These are phyloP conservation scores for Trichopria drosophilae DNA, from an alignment of 2,888 invertebrate genomes.

Conservation along the genomic window DNA sequence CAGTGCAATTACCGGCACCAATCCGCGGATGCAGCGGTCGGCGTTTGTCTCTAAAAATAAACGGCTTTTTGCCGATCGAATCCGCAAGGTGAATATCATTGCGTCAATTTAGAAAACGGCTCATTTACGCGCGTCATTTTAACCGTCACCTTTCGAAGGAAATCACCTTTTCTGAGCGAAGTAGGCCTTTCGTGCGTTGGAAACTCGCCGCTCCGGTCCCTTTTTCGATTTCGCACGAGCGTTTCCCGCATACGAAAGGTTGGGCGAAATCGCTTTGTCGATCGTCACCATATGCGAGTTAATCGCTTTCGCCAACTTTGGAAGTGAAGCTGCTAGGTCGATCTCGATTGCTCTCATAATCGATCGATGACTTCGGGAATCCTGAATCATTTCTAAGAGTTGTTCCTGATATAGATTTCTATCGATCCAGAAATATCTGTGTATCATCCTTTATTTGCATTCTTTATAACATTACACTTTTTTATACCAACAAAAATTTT, in stretches of 20 bases:
- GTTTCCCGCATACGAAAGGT: too few species aligned
- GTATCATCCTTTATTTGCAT: too few species aligned
- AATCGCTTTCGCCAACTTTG: constrained; percentile 33
- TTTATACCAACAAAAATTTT: too few species aligned
- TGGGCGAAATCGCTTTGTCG: constrained; percentile 43
- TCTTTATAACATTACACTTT: too few species aligned
- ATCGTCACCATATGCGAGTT: constrained; percentile 35
- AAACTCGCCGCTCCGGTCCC: constrained; percentile 34
- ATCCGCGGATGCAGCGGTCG: too few species aligned
- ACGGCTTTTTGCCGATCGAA: too few species aligned
- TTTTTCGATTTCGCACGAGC: too few species aligned
- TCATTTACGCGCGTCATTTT: constrained; percentile 26
- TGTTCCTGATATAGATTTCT: not conserved
- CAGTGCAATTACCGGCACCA: too few species aligned
- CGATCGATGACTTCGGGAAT: constrained; percentile 11
- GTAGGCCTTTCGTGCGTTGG: constrained; percentile 35
- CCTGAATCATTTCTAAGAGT: constrained; percentile 9
- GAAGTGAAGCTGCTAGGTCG: constrained; percentile 25
- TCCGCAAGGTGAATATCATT: not conserved
- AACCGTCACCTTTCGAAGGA: constrained; percentile 31
- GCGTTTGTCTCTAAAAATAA: too few species aligned
- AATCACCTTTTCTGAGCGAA: constrained; percentile 38
- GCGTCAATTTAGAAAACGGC: constrained; percentile 14
- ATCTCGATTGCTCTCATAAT: constrained; percentile 31
- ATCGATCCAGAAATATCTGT: not conserved